Evolutionary conservation across 2,888 invertebrate species (phyloP), one percentile per base, ranked within the genome.

Genomic region (Germaria angustata): DNA sequence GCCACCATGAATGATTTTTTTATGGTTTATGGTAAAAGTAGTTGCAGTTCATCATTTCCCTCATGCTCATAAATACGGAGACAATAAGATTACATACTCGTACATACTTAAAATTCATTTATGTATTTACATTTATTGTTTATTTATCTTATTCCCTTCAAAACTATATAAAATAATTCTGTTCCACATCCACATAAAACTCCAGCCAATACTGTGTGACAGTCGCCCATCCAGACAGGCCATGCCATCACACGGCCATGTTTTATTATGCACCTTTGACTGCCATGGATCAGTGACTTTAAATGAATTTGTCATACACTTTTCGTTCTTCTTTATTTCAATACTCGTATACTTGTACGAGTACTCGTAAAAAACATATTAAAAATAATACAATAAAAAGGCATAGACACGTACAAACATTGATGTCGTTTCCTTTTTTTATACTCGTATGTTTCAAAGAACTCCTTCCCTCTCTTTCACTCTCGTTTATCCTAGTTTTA

Each of bases 241-340:
- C 75, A 51, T 61, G 57, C 57, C 78, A 61, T 53, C 32, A 41
- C 8, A 73, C 66, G 72, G 53, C 65, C 76, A 78, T 53, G 57
- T 59, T 59, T 55, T 65, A 77, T 61, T 72, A 39, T 53, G 85
- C 86, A 32, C 55, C 87, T 87, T 86, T 87, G 87, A 86, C 86
- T 86, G 84, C 85, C 80, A 87, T 84, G 88, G 87, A 88, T 89
- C 88, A 88, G 87, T 88, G 88, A 87, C 86, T 88, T 84, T 76
- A 78, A 81, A 78, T 71, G 71, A 66, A 76, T 82, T 82, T 82
- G 82, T 82, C 82, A 82, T 82, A 82, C 34, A 79, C 55, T 77
- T 73, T 51, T 34, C 36, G 61, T 59, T 71, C 28, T 61, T 44
- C 7, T 53, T 63, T 5, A 13, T 51, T 51, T 13, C 28, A 28